Base-by-base conservation (phyloP, 2,113 vertebrate genomes). In the Turnix velox region DNA sequence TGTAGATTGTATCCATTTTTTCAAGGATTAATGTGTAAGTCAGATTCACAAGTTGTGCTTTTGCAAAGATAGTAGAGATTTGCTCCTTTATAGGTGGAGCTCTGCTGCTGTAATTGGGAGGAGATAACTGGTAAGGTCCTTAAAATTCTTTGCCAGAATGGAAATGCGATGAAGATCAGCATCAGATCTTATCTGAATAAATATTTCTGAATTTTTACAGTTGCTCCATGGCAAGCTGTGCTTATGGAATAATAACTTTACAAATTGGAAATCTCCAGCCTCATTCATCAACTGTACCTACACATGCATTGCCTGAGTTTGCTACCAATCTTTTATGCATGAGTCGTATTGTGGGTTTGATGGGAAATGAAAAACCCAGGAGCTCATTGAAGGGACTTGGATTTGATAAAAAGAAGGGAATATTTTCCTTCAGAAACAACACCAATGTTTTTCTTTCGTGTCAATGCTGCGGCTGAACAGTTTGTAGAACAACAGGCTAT, bases 301-400 rank as follows among this genome's bases (percentile, higher is more conserved):
- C 33, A 65, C 30, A 81, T 91, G 76, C 59, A 75, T 86, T 73
- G 77, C 42, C n/a, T 24, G 82, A 65, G 68, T 90, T 96, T 87
- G 65, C 73, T 74, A 72, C 91, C 52, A 46, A 79, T 93, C 90
- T 95, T 95, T 96, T 92, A 92, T 96, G 85, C 87, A 65, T 86
- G 90, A 97, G 37, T 87, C 12, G 16, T 42, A 22, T 65, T 76
- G 51, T 75, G 86, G 43, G 43, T 95, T 84, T 93, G 78, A 93
- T 86, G 75, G 51, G 84, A 96, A 97, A 92, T 86, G 58, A 66
- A 93, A 95, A 96, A 84, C 80, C 75, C 69, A 87, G 45, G 63
- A n/a, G 19, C 65, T 93, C 83, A 40, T 89, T 62, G 92, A 80
- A 13, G n/a, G n/a, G 40, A 67, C 18, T 88, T 62, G 85, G 78